These are phyloP conservation scores for Probosciger aterrimus DNA, from an alignment of 2,113 vertebrate genomes.

Conservation along the genomic window DNA sequence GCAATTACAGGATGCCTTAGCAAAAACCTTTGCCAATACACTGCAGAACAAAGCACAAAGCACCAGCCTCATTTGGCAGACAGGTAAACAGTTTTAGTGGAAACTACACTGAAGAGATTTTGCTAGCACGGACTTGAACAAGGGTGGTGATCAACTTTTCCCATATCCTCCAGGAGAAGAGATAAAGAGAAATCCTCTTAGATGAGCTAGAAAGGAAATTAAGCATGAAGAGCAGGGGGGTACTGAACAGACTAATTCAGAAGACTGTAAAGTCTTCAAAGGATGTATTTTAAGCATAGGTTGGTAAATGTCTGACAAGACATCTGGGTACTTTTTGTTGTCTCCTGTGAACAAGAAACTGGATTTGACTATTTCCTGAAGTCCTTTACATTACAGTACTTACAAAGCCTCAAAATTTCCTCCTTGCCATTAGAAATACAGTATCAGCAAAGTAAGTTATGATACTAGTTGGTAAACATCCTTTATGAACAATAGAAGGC, in stretches of 20 bases:
- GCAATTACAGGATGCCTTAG: background rate
- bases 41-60: background rate
- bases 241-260: background rate
- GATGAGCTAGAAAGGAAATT: slow-evolving; percentile 16
- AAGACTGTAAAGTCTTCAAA: slow-evolving; percentile 1
- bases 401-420: background rate
- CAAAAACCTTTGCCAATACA: background rate
- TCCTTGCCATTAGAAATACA: background rate
- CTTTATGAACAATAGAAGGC: background rate
- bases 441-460: background rate
- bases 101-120: background rate
- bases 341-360: background rate
- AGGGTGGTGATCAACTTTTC: background rate
- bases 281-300: background rate
- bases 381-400: background rate
- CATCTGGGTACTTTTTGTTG: background rate
- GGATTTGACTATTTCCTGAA: background rate
- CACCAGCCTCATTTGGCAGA: background rate
- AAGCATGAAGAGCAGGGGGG: background rate
- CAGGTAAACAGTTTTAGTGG: background rate
- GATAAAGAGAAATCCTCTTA: slow-evolving; percentile 43
- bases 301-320: background rate
- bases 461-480: background rate
- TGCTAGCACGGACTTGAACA: background rate
- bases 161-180: background rate